Percentiles rank a stretch among this genome's conserved stretches.
phyloP scores from a whole-genome alignment of 2,888 invertebrate species.

The Pecten maximus region DNA sequence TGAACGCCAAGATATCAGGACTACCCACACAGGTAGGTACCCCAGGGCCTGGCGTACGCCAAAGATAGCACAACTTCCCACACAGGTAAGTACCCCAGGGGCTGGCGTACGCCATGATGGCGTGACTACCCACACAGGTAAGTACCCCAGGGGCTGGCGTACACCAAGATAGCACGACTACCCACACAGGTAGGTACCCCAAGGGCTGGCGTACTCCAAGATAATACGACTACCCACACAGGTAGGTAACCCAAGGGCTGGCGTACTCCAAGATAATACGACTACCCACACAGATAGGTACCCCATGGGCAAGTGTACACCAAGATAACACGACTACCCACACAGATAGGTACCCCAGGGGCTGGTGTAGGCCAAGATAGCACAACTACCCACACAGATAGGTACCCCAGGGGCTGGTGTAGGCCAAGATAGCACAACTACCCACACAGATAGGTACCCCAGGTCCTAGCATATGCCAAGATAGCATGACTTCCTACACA shows the following conservation, averaged over 20 bases:
- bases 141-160: constrained; percentile 93
- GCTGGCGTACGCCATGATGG: constrained; percentile 94
- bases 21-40: constrained; percentile 89
- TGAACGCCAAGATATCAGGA: constrained; percentile 94
- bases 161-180: constrained; percentile 93
- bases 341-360: constrained; percentile 93
- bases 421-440: background rate
- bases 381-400: constrained; percentile 92
- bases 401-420: background rate
- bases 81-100: constrained; percentile 89
- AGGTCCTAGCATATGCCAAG: constrained; percentile 95
- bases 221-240: background rate
- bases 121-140: constrained; percentile 92
- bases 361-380: constrained; percentile 94
- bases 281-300: constrained; percentile 89
- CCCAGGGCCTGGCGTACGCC: background rate
- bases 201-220: background rate
- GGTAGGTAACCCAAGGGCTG: constrained; percentile 91
- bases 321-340: constrained; percentile 92
- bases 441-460: constrained; percentile 86
- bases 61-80: background rate
- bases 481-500: constrained; percentile 93
- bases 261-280: constrained; percentile 96
- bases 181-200: constrained; percentile 88
- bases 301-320: constrained; percentile 91